Conservation (phyloP, 53 echinoderm and acorn worm genomes). For the Paracentrotus lividus region DNA sequence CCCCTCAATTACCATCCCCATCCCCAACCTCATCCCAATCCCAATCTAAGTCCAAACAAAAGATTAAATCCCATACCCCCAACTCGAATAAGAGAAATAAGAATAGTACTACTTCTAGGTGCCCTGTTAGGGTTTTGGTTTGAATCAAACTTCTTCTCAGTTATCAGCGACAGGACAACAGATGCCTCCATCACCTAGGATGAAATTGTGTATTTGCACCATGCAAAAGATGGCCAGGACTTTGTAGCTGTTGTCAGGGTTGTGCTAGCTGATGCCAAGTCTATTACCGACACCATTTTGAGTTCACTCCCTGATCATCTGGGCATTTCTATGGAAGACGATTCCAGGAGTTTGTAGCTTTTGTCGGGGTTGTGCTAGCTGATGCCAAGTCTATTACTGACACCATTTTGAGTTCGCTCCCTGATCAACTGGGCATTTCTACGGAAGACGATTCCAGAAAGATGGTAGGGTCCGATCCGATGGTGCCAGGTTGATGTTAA, state of each 20-base stretch:
- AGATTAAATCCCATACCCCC: not conserved
- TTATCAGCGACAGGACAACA: constrained; percentile 26
- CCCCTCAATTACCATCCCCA: too few species aligned
- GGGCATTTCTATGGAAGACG: not conserved
- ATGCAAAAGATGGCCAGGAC: not conserved
- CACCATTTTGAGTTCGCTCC: not conserved
- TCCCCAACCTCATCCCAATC: not conserved
- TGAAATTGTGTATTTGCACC: not conserved
- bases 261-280: not conserved
- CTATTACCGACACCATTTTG: not conserved
- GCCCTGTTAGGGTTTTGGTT: constrained; percentile 11
- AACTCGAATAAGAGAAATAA: too few species aligned
- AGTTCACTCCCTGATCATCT: not conserved
- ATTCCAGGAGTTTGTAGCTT: not conserved
- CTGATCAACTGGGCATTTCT: not conserved
- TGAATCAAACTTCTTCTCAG: constrained; percentile 10
- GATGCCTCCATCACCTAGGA: not conserved
- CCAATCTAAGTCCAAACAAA: not conserved
- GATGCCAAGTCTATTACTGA: not conserved
- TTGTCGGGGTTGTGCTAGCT: not conserved
- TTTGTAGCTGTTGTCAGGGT: not conserved
- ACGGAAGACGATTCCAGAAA: not conserved
- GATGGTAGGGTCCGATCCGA: not conserved
- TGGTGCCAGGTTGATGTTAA: not conserved
- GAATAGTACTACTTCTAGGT: not conserved